Evolutionary conservation across 2,113 vertebrate genomes (phyloP).

Genomic region (Willisornis vidua): DNA sequence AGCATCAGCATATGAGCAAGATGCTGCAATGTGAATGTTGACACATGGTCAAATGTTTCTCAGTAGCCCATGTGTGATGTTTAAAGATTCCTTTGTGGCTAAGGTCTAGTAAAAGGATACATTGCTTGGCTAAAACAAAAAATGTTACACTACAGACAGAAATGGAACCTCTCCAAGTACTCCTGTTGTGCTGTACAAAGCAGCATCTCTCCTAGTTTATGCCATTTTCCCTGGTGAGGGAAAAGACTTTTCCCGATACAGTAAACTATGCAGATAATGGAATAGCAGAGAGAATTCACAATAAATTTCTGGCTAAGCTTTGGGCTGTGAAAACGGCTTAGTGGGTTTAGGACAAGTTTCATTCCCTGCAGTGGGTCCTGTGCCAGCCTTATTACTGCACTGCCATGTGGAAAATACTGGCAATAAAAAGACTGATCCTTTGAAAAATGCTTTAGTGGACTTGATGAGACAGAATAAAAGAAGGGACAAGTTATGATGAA

Average conservation of each 20-base stretch:
- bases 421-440: not conserved
- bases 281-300: not conserved
- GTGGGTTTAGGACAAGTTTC: not conserved
- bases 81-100: conserved; percentile 5
- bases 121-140: not conserved
- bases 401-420: not conserved
- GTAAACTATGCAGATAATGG: not conserved
- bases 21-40: not conserved
- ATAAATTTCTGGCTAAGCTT: not conserved
- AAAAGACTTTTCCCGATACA: not conserved
- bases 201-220: not conserved
- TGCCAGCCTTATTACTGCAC: conserved; percentile 1
- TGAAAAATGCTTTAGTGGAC: conserved; percentile 20
- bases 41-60: not conserved
- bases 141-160: not conserved
- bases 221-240: not conserved
- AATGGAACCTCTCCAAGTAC: not conserved
- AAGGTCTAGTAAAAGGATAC: not conserved
- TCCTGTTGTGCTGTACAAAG: not conserved
- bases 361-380: not conserved
- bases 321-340: not conserved
- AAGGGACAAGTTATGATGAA: conserved; percentile 16
- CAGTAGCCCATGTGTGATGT: not conserved
- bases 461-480: conserved; percentile 30
- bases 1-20: not conserved